These are phyloP conservation scores for Leucoptera coffeella DNA, from an alignment of 2,888 invertebrate genomes.

Conservation along the genomic window DNA sequence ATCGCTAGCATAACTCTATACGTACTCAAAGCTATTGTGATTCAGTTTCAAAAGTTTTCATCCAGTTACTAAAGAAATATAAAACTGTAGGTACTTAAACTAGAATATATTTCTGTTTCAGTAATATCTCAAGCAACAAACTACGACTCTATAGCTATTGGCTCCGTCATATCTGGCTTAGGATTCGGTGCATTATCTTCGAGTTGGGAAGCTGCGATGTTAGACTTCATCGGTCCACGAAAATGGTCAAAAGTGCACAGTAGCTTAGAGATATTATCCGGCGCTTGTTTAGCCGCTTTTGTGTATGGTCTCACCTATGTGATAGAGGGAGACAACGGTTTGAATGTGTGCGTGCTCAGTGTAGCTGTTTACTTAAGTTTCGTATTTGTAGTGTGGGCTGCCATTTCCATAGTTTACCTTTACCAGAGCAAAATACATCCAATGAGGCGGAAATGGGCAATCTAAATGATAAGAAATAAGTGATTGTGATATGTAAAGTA, in stretches of 20 bases:
- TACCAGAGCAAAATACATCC: conserved; percentile 17
- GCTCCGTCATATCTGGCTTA: conserved; percentile 41
- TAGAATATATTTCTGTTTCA: conserved; percentile 17
- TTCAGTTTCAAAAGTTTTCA: too few species aligned
- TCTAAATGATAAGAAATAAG: too few species aligned
- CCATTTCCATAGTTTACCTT: conserved; percentile 18
- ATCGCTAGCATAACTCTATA: too few species aligned
- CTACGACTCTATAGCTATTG: conserved; percentile 40
- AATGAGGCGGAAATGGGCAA: background rate
- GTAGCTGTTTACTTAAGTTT: conserved; percentile 18
- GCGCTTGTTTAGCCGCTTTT: conserved; percentile 20
- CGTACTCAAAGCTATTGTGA: too few species aligned
- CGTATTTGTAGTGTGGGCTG: conserved; percentile 24
- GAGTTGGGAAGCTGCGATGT: conserved; percentile 36
- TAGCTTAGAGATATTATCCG: conserved; percentile 35
- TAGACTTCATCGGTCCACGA: conserved; percentile 38
- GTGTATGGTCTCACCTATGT: conserved; percentile 19
- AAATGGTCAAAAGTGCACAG: conserved; percentile 45
- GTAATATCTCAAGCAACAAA: conserved; percentile 27
- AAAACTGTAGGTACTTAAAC: too few species aligned
- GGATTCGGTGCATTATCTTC: conserved; percentile 42
- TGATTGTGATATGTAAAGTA: too few species aligned
- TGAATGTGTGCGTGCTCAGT: conserved; percentile 23
- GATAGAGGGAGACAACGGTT: conserved; percentile 15
- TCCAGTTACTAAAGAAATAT: too few species aligned